A percentile compares a stretch with the other conserved stretches of the same genome.
Evolutionary conservation across 2,797 vertebrate species (phyloP).

Genomic region (Emys orbicularis): DNA sequence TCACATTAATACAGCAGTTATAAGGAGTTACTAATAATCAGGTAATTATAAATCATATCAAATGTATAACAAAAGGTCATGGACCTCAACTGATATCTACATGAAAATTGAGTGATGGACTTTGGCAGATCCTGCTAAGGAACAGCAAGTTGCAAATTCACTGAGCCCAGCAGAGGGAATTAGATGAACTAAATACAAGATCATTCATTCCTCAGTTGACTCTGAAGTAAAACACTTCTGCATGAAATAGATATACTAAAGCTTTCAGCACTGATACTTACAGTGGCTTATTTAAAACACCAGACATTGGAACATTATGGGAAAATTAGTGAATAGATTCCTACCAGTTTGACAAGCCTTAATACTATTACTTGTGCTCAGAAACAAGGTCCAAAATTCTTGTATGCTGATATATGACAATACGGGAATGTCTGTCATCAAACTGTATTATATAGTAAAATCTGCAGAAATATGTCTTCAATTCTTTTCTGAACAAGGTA

Average conservation of each 20-base stretch:
- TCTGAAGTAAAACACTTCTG: slow-evolving; percentile 13
- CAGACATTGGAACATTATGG: slow-evolving; percentile 4
- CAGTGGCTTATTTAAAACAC: background rate
- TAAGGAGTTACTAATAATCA: background rate
- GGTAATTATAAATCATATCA: background rate
- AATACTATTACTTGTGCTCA: background rate
- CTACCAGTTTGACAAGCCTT: background rate
- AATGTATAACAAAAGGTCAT: background rate
- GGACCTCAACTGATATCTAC: background rate
- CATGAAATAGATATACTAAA: background rate
- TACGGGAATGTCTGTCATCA: background rate
- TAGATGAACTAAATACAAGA: background rate
- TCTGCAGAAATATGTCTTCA: background rate
- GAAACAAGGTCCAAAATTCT: background rate
- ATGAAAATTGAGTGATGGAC: background rate
- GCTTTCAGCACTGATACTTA: slow-evolving; percentile 1
- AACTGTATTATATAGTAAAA: background rate
- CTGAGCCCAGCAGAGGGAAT: slow-evolving; percentile 21
- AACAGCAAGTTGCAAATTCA: background rate
- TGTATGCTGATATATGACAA: background rate
- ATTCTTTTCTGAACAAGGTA: background rate
- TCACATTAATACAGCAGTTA: background rate
- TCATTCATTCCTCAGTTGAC: background rate
- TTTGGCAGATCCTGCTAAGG: background rate
- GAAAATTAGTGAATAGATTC: background rate